Base-by-base conservation (phyloP, 2,113 vertebrate genomes). In the Catharus bicknelli region DNA sequence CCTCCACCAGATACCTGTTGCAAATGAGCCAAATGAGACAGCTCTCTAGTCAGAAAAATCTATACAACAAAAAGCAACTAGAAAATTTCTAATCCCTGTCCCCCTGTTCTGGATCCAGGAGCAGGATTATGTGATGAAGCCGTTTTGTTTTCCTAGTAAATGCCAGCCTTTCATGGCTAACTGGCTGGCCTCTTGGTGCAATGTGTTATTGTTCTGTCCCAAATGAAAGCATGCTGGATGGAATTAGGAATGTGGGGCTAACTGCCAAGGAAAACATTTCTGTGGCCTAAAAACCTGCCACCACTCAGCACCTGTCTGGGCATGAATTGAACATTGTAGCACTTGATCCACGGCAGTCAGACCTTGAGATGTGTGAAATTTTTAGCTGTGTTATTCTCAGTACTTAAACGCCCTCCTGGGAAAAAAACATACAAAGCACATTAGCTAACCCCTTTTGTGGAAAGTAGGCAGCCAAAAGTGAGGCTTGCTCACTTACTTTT, bases 211-310 rank as follows among this genome's bases (percentile, higher is more conserved):
- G 72, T 92, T 95, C 77, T 88, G 29, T 75, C 58, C 43, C 90
- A 70, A 82, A 86, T 67, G 78, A 94, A 93, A 94, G 82, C 36
- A 63, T 3, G 8, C 84, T 90, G 72, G 68, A 64, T 86, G 57
- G 82, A 96, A 90, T 86, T 73, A 82, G 83, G 83, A 96, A 95
- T 77, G 61, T 38, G 22, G 32, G 82, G 45, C 62, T 55, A 29
- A 26, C 21, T 83, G 90, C 91, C 93, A 95, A 95, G 57, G 62
- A 95, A 95, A 96, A 96, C 75, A 85, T 59, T 93, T 88, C 66
- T 58, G 74, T 93, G 90, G 68, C 45, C 57, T 42, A 61, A 70
- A 73, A 86, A 70, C 69, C 76, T 95, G 62, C 79, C 43, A 48
- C 83, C 80, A 61, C 72, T 96, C 72, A 90, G 67, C 66, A 80